Conservation (phyloP, 1,140 invertebrate genomes). For the Dreissena rostriformis region DNA sequence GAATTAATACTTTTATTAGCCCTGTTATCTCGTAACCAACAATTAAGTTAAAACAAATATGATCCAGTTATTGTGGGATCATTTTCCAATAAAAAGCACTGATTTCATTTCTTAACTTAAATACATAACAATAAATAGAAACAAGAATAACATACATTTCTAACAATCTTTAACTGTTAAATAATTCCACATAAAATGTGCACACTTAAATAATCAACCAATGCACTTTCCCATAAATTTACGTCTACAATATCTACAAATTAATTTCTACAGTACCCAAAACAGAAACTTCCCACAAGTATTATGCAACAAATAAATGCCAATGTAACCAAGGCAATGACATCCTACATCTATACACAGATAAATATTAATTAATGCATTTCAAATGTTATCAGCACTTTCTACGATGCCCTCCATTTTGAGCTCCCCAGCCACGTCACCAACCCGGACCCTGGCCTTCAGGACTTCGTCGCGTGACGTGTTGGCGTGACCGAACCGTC, state of each 20-base stretch:
- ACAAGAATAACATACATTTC: too few relatives aligned
- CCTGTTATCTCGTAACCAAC: too few relatives aligned
- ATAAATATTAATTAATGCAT: too few relatives aligned
- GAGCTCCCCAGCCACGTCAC: constrained; percentile 1
- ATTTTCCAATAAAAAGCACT: too few relatives aligned
- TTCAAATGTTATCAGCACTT: constrained; percentile 41
- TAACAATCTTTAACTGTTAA: too few relatives aligned
- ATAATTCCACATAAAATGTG: too few relatives aligned
- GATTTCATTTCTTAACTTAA: too few relatives aligned
- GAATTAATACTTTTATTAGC: too few relatives aligned
- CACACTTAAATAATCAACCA: background rate
- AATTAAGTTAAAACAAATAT: too few relatives aligned
- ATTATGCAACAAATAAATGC: background rate
- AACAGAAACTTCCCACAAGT: background rate
- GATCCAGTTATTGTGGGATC: too few relatives aligned
- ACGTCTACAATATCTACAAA: background rate
- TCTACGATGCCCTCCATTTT: constrained; percentile 38
- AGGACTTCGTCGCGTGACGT: constrained; percentile 31
- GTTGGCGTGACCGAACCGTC: constrained; percentile 47
- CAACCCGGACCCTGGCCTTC: constrained; percentile 11
- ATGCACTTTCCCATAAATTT: background rate
- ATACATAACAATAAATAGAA: too few relatives aligned
- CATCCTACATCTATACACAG: background rate
- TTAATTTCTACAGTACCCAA: background rate
- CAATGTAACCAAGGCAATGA: background rate